These are phyloP conservation scores for Marisa cornuarietis DNA, from an alignment of 1,140 invertebrate species.

Conservation along the genomic window DNA sequence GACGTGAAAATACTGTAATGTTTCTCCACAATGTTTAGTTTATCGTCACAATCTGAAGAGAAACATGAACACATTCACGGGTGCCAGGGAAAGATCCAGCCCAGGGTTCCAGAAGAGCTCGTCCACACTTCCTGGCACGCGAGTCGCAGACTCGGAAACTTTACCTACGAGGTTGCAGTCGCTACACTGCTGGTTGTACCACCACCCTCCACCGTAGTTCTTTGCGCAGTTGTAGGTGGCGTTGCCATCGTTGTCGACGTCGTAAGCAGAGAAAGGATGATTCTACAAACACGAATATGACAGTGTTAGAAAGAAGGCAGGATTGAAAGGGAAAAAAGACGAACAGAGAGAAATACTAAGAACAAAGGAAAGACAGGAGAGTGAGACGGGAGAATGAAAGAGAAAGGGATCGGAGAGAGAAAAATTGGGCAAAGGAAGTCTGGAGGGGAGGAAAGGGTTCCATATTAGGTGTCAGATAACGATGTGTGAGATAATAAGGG, in stretches of 20 bases:
- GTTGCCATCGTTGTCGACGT: constrained; percentile 27
- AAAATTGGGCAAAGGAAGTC: no score
- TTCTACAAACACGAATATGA: not conserved
- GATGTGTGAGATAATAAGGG: no score
- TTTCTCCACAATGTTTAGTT: no score
- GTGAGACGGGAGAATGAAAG: no score
- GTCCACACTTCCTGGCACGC: not conserved
- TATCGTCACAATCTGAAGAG: not conserved
- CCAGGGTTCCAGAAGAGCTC: constrained; percentile 19
- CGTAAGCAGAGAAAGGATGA: constrained; percentile 22
- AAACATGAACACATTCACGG: not conserved
- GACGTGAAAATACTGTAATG: no score
- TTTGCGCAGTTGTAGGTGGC: constrained; percentile 18
- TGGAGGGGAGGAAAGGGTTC: no score
- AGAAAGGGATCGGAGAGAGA: no score
- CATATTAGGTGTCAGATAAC: no score
- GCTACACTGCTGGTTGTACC: constrained; percentile 12
- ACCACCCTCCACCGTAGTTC: constrained; percentile 16
- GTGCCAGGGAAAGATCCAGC: constrained; percentile 1
- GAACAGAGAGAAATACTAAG: no score
- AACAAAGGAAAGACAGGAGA: no score
- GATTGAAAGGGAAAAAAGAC: no score
- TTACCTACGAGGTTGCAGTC: constrained; percentile 21
- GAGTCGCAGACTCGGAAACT: not conserved
- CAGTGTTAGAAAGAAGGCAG: no score